These are phyloP conservation scores for Paramormyrops hopkinsi DNA, from an alignment of 2,797 vertebrate species.

Conservation along the genomic window DNA sequence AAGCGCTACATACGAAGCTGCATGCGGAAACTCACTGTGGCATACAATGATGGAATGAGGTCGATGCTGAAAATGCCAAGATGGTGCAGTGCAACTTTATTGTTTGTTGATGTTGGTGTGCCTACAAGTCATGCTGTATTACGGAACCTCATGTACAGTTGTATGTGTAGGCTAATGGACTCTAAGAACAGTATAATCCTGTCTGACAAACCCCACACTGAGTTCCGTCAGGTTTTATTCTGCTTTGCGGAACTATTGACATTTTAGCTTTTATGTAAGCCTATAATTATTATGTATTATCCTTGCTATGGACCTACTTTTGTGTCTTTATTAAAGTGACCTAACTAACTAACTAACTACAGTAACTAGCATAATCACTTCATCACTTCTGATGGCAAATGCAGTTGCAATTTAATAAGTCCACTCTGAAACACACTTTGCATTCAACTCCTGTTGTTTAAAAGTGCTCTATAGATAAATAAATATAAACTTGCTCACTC, in stretches of 20 bases:
- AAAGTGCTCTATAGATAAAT: neutral
- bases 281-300: neutral
- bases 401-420: neutral
- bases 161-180: neutral
- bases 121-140: neutral
- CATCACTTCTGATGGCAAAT: neutral
- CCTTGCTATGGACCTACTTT: neutral
- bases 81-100: neutral
- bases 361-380: neutral
- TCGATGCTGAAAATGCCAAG: neutral
- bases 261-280: neutral
- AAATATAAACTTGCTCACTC: neutral
- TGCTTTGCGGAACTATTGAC: neutral
- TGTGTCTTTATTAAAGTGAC: neutral
- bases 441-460: neutral
- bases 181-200: neutral
- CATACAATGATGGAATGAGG: neutral
- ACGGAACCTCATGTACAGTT: neutral
- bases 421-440: neutral
- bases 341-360: neutral
- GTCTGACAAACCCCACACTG: neutral
- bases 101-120: neutral
- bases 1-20: neutral
- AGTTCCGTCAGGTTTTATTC: neutral
- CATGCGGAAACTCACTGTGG: too few species aligned